Evolutionary conservation across 2,797 vertebrate species (phyloP), one percentile per base, ranked within the genome.

Genomic region (Percopsis omiscomaycus): DNA sequence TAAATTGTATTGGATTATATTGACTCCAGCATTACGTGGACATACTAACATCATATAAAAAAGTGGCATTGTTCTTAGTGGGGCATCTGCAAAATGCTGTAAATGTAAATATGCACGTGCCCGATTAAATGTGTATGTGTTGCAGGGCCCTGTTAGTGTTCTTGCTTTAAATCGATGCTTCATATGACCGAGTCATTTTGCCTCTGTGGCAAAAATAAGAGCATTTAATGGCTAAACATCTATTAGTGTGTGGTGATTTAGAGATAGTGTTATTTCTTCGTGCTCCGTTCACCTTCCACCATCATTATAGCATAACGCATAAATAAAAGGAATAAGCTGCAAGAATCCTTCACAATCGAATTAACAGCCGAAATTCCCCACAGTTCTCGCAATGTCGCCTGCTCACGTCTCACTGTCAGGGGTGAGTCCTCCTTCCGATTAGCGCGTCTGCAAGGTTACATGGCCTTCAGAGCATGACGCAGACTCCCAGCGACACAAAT

Each of bases 341-440:
- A 76, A 68, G 79, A 74, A 82, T 71, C 59, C 66, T 81, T 87
- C 76, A 76, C 84, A 82, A 74, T 74, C 71, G 82, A 90, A 88
- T 86, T 85, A 87, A 72, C 75, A 79, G 75, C 51, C 53, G 61
- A 75, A 65, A 77, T 66, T 72, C 61, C 75, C 60, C 63, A 54
- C 77, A 78, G 77, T 69, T 67, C 66, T 63, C n/a, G 28, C 58
- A 65, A 62, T 61, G 47, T 64, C 15, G 53, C 77, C 64, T 68
- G 15, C 3, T 71, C 78, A 77, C 74, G 71, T 71, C 61, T 79
- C 75, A 65, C 69, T 65, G 68, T 70, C 32, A 6, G 22, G 49
- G 60, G 37, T 13, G 49, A 10, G 44, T 59, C 74, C 65, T 68
- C 53, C 77, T 61, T 68, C 75, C 59, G 66, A 51, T 68, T 68